These are phyloP conservation scores for Callyntrura guangdongensis DNA, from an alignment of 2,888 invertebrate genomes.

Conservation along the genomic window DNA sequence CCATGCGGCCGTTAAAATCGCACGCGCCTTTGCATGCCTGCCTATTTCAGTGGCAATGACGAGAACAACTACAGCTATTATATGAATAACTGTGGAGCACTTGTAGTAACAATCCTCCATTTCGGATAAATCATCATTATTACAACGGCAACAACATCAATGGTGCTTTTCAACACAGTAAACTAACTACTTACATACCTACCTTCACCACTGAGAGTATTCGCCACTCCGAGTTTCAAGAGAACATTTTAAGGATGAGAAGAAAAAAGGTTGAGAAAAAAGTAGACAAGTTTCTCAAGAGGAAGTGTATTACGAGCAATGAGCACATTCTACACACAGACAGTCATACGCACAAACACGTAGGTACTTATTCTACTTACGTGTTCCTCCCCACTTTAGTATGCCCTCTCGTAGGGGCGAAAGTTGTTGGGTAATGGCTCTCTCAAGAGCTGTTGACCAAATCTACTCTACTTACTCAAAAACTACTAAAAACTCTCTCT, in stretches of 20 bases:
- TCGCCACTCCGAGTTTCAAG: neutral
- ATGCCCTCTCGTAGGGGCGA: neutral
- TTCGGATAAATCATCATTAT: conserved; percentile 60
- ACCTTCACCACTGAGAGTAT: neutral
- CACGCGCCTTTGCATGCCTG: neutral
- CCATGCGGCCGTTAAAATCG: neutral
- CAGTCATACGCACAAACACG: neutral
- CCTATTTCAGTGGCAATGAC: neutral
- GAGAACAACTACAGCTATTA: neutral
- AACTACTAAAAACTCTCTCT: neutral
- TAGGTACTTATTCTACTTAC: neutral
- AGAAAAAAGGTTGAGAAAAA: neutral
- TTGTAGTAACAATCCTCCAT: conserved; percentile 60
- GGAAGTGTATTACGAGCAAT: conserved; percentile 46
- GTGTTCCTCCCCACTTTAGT: neutral
- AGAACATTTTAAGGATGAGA: conserved; percentile 10
- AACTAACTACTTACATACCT: too few species aligned
- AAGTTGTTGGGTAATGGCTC: conserved; percentile 70
- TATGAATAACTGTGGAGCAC: conserved; percentile 35
- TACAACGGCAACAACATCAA: conserved; percentile 20
- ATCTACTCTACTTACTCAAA: conserved; percentile 10
- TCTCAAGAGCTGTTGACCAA: conserved; percentile 76
- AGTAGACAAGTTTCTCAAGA: conserved; percentile 57
- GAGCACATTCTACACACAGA: conserved; percentile 23
- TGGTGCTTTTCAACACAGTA: neutral